Percentiles rank a stretch among this genome's conserved stretches.
These are phyloP conservation scores for Thamnophis sirtalis DNA, from an alignment of 2,113 vertebrate genomes.

Conservation along the genomic window DNA sequence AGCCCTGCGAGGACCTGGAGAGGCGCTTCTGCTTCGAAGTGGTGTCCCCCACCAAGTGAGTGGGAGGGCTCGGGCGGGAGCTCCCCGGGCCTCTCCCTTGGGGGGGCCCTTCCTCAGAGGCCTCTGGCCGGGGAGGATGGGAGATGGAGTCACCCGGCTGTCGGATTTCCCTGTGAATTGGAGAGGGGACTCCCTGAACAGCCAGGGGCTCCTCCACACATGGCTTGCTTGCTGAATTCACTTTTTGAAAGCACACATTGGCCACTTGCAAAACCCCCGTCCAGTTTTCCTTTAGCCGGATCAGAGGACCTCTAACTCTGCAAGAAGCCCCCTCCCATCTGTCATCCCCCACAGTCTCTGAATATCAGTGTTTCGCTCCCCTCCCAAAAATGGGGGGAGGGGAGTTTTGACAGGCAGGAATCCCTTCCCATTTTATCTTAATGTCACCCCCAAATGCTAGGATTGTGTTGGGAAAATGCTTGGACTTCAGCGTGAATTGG, in stretches of 20 bases:
- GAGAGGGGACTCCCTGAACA: neutral
- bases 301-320: neutral
- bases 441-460: neutral
- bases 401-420: fast-evolving
- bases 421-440: neutral
- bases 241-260: neutral
- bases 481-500: neutral
- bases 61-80: conserved; percentile 25
- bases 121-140: neutral
- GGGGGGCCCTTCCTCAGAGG: no score
- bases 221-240: neutral
- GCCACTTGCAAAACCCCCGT: neutral
- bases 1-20: conserved; percentile 95
- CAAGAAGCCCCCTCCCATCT: neutral
- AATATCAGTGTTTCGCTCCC: neutral
- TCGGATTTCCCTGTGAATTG: neutral
- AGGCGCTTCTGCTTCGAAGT: conserved; percentile 97
- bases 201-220: neutral
- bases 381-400: no score
- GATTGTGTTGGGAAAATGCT: neutral
- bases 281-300: neutral
- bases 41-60: conserved; percentile 95
- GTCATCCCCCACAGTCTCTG: neutral
- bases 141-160: neutral
- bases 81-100: neutral